Evolutionary conservation across 2,113 vertebrate species (phyloP).

Genomic region (Pollimyrus isidori): DNA sequence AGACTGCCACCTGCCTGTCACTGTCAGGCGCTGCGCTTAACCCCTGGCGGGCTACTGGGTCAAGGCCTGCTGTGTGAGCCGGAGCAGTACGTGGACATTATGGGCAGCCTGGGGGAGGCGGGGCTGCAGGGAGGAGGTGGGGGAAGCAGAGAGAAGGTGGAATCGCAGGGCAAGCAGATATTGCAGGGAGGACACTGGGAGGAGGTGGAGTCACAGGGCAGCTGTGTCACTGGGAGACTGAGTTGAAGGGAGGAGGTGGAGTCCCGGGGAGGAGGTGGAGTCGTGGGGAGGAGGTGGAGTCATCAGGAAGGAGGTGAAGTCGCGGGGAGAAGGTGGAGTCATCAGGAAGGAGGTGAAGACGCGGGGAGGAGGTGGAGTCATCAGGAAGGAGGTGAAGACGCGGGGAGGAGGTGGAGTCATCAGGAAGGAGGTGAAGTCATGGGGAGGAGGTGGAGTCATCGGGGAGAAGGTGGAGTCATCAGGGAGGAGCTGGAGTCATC

Average conservation of each 20-base stretch:
- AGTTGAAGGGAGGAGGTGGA: background rate
- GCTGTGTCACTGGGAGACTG: background rate
- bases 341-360: too few relatives aligned
- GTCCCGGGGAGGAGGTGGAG: too few relatives aligned
- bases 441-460: background rate
- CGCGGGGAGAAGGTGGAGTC: too few relatives aligned
- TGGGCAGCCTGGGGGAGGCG: conserved; percentile 33
- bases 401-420: background rate
- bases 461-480: too few relatives aligned
- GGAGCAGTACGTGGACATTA: conserved; percentile 40
- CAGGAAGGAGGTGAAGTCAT: background rate
- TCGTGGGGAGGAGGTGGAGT: too few relatives aligned
- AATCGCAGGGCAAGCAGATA: background rate
- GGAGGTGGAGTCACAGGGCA: background rate
- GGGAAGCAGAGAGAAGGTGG: background rate
- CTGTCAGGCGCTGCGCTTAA: conserved; percentile 51
- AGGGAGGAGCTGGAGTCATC: fast-evolving
- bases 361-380: too few relatives aligned
- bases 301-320: too few relatives aligned
- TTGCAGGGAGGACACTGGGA: too few relatives aligned
- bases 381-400: background rate
- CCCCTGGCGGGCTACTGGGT: conserved; percentile 68
- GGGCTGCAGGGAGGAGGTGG: background rate
- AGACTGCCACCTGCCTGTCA: conserved; percentile 60
- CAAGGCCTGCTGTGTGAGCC: conserved; percentile 62